Evolutionary conservation across 2,888 invertebrate species (phyloP).

Genomic region (Himalopsyche tibetana): DNA sequence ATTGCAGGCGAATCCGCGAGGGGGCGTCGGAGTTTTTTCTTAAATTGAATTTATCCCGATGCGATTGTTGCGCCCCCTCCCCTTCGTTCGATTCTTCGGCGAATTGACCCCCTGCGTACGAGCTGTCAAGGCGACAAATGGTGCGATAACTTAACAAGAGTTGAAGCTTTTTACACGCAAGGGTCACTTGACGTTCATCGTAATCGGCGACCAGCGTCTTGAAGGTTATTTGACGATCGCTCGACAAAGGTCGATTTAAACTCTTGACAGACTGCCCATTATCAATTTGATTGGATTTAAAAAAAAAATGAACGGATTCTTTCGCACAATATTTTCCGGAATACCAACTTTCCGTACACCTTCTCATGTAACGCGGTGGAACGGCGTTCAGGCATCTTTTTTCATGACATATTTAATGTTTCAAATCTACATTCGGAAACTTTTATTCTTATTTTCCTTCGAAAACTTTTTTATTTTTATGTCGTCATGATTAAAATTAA

Average conservation of each 20-base stretch:
- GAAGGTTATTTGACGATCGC: constrained; percentile 22
- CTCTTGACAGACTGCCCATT: neutral
- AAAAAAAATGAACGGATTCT: too few species aligned
- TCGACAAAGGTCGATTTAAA: neutral
- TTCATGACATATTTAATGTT: too few species aligned
- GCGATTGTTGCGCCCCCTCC: constrained; percentile 33
- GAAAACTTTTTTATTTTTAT: too few species aligned
- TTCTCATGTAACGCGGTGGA: too few species aligned
- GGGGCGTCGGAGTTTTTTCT: constrained; percentile 28
- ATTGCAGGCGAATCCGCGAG: neutral
- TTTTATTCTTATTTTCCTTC: too few species aligned
- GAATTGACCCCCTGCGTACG: constrained; percentile 10
- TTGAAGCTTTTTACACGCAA: constrained; percentile 22
- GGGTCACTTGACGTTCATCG: constrained; percentile 4
- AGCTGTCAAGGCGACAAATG: constrained; percentile 15
- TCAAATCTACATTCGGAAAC: too few species aligned
- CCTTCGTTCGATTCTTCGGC: neutral
- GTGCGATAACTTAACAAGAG: neutral
- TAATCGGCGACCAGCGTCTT: constrained; percentile 44
- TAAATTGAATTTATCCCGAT: constrained; percentile 53
- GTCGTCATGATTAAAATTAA: too few species aligned
- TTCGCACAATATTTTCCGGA: too few species aligned
- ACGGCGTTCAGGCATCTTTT: too few species aligned
- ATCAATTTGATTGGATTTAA: too few species aligned
- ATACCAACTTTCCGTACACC: too few species aligned